Percentiles rank a stretch among this genome's conserved stretches.
Evolutionary conservation across 2,113 vertebrate species (phyloP).

Genomic region (Fregetta grallaria): DNA sequence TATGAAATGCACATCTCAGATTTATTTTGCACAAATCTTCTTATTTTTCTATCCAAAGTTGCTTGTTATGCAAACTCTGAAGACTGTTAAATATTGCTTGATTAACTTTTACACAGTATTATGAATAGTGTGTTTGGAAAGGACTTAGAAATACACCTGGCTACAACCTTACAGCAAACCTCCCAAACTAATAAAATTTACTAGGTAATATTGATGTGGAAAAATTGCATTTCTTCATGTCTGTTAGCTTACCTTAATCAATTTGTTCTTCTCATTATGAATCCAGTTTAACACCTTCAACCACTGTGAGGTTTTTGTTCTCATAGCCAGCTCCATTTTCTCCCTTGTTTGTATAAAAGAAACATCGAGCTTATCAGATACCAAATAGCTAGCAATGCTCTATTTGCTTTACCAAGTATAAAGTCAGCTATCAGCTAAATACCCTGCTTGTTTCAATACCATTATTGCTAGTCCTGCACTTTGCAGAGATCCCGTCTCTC

Average conservation of each 20-base stretch:
- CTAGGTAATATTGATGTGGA: neutral
- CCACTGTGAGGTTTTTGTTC: neutral
- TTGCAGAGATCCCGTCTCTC: neutral
- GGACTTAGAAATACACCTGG: neutral
- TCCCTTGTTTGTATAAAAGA: neutral
- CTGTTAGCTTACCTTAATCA: neutral
- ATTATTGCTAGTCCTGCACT: neutral
- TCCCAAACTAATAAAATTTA: neutral
- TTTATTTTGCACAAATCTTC: neutral
- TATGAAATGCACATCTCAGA: neutral
- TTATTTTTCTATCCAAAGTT: neutral
- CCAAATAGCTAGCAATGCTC: neutral
- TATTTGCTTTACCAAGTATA: neutral
- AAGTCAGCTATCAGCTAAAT: neutral
- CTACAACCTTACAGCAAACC: neutral
- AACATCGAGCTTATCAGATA: neutral
- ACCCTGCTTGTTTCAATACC: neutral
- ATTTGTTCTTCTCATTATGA: neutral
- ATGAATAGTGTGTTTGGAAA: neutral
- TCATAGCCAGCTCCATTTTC: neutral
- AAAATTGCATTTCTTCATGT: neutral
- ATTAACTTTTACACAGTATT: neutral
- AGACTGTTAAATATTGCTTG: neutral
- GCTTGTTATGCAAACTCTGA: neutral
- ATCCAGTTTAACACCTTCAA: neutral